phyloP scores from a whole-genome alignment of 2,113 vertebrate genomes.

The Spheniscus mendiculus region DNA sequence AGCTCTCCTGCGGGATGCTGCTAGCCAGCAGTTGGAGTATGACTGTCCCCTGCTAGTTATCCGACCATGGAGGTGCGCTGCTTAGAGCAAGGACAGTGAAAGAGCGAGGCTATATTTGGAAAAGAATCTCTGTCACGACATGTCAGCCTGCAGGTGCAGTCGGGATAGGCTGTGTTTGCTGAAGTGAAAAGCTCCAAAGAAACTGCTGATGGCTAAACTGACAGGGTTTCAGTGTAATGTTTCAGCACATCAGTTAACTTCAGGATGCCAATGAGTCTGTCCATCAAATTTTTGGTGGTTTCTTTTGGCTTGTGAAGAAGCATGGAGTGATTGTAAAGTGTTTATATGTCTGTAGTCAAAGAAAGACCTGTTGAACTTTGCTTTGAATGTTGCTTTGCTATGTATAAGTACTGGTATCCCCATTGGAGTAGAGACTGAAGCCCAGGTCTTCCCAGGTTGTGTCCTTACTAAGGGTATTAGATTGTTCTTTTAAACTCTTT shows the following conservation, averaged over 20 bases:
- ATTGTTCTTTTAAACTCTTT: background rate
- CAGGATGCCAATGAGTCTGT: background rate
- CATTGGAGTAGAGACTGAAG: background rate
- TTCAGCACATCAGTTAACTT: background rate
- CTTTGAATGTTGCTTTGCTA: background rate
- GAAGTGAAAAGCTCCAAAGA: background rate
- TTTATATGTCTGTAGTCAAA: background rate
- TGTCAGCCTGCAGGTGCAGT: background rate
- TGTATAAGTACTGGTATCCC: background rate
- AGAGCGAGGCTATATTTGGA: background rate
- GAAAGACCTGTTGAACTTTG: background rate
- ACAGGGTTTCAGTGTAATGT: background rate
- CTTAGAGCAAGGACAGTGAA: background rate
- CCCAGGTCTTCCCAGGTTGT: background rate
- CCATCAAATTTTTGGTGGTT: background rate
- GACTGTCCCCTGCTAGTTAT: background rate
- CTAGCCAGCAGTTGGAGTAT: background rate
- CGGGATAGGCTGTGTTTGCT: background rate
- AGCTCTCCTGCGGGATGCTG: background rate
- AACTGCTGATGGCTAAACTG: background rate
- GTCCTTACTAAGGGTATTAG: background rate
- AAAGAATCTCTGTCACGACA: background rate
- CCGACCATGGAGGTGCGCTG: background rate
- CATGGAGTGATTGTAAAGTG: background rate
- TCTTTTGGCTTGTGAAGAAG: slow-evolving; percentile 3